Evolutionary conservation across 2,797 vertebrate species (phyloP), one percentile per base, ranked within the genome.

Genomic region (Erethizon dorsatum): DNA sequence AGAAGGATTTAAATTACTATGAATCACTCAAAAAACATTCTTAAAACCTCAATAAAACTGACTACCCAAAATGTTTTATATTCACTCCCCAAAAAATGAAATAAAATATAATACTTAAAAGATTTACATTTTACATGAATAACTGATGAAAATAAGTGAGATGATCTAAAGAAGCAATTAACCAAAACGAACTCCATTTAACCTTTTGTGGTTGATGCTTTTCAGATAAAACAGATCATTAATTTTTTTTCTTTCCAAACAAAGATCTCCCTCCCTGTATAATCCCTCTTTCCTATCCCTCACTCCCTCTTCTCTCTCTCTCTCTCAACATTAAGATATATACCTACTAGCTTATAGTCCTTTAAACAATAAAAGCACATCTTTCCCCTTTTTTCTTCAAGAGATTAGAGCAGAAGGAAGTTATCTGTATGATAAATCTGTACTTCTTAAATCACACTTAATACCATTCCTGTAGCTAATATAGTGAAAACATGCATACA

Each of bases 21-120:
- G 93, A 97, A 90, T 97, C 95, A 94, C 91, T 97, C 97, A 96
- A 85, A 96, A 96, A 96, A 94, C 91, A 93, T 91, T 96, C 97
- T 93, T 75, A 91, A 97, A 95, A 95, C 54, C 82, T 96, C 91
- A 94, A 93, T 96, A 97, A 97, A 94, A 96, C 88, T 94, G 94
- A 96, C 91, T 83, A 83, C 79, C 59, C 75, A 94, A 90, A 90
- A 50, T 85, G 80, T 90, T 97, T 97, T 93, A 93, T 63, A 94
- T 87, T 87, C 78, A 83, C 59, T 96, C 88, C 57, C 57, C 57
- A 86, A 88, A 91, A 94, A 92, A 79, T 33, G 56, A 88, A 95
- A 91, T 61, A 97, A 96, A 96, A 94, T 91, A 95, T 17, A 61
- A 84, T 87, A 83, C 83, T 89, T 91, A 89, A 65, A 95, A 95